Base-by-base conservation (phyloP, 2,888 invertebrate genomes). In the Cylindroiulus punctatus region DNA sequence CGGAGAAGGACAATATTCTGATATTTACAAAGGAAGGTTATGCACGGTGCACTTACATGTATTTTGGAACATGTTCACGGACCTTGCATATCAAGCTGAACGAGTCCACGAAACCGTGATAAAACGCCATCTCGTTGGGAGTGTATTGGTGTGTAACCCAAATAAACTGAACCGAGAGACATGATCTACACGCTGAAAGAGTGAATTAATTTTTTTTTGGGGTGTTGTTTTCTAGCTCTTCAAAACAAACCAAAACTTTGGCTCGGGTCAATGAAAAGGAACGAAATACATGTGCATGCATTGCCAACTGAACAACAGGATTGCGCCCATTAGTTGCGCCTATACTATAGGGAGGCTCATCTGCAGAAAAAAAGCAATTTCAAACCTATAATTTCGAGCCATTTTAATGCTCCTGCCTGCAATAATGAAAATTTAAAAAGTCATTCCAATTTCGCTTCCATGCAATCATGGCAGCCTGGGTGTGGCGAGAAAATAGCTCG, bases 381-480 rank as follows among this genome's bases (percentile, higher is more conserved):
- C 76, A 76, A 30, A 30, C 76, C 76, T 76, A 76, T 76, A 76
- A 76, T 76, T 76, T 76, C 12, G 0, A 14, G 76, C 76, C 76
- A 76, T 76, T 76, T 76, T 76, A 30, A 76, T 76, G 76, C 30
- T 30, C 76, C 26, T 30, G 76, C 76, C 76, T 76, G 26, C 76
- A 14, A 76, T 76, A 76, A 76, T 76, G 30, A 76, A 76, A 76
- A 30, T 76, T 30, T 0, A 76, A 76, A 76, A 76, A 76, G 14
- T 76, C 76, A 76, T 76, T 76, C 76, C 30, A 76, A 76, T 76
- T 76, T 76, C 30, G 14, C 76, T 30, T 76, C 76, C 76, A 17
- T 76, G 76, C 76, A 76, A 76, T 76, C 76, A 76, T 76, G 76
- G 76, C 76, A 76, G 76, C 76, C 30, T 26, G 76, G 76, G 76